phyloP scores from a whole-genome alignment of 2,888 invertebrate species.

The Euproctis similis region DNA sequence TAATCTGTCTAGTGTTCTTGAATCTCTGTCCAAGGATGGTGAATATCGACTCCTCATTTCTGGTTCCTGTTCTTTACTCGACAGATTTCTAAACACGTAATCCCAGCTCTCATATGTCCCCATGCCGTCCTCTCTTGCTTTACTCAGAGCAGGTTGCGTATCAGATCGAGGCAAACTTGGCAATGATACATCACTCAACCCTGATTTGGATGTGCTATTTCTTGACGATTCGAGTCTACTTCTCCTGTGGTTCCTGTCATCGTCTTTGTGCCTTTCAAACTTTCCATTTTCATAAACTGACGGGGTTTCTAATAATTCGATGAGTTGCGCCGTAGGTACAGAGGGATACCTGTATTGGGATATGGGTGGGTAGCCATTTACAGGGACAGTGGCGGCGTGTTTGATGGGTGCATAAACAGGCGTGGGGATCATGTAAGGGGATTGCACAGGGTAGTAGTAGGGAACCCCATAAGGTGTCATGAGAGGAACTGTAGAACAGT shows the following conservation, averaged over 20 bases:
- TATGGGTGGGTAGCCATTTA: slow-evolving; percentile 64
- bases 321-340: slow-evolving; percentile 81
- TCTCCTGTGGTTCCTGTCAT: slow-evolving; percentile 40
- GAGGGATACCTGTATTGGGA: slow-evolving; percentile 59
- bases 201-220: slow-evolving; percentile 58
- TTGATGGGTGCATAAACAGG: slow-evolving; percentile 63
- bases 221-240: slow-evolving; percentile 42
- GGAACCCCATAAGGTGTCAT: slow-evolving; percentile 59
- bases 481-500: slow-evolving; percentile 43
- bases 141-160: slow-evolving; percentile 63
- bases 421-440: slow-evolving; percentile 65
- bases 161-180: slow-evolving; percentile 66
- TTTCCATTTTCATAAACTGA: slow-evolving; percentile 57
- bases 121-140: slow-evolving; percentile 79
- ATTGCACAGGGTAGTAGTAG: slow-evolving; percentile 62
- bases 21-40: slow-evolving; percentile 62
- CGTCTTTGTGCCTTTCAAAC: slow-evolving; percentile 44
- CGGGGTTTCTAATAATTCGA: slow-evolving; percentile 76
- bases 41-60: slow-evolving; percentile 82
- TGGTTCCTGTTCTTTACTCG: slow-evolving; percentile 81
- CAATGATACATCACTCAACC: slow-evolving; percentile 55
- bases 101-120: slow-evolving; percentile 86
- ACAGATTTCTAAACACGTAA: slow-evolving; percentile 85
- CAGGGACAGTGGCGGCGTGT: slow-evolving; percentile 59
- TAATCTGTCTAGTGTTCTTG: slow-evolving; percentile 59